Percentiles rank a stretch among this genome's conserved stretches.
Conservation (phyloP, 2,888 invertebrate species). For the Macrophya annulata region DNA sequence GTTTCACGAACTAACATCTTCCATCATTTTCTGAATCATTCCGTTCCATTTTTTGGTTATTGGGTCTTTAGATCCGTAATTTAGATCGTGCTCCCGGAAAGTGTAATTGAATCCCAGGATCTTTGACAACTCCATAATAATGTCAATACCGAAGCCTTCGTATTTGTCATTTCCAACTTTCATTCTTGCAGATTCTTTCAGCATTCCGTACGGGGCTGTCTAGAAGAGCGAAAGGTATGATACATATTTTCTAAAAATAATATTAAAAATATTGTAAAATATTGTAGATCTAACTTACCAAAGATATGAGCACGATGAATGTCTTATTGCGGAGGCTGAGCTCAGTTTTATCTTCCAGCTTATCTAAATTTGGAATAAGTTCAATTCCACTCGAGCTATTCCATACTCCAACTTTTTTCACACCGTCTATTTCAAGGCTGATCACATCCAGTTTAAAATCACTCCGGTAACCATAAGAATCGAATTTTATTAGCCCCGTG, state of each 20-base stretch:
- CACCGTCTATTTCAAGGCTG: constrained; percentile 84
- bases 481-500: constrained; percentile 89
- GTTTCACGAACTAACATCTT: constrained; percentile 81
- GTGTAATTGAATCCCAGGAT: constrained; percentile 92
- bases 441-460: constrained; percentile 87
- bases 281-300: constrained; percentile 81
- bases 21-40: constrained; percentile 88
- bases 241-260: not conserved
- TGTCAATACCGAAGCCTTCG: constrained; percentile 94
- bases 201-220: constrained; percentile 95
- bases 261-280: not conserved
- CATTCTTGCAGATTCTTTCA: constrained; percentile 85
- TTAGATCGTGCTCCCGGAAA: constrained; percentile 89
- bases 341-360: constrained; percentile 77
- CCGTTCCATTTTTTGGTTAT: constrained; percentile 87
- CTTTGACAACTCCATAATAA: constrained; percentile 90
- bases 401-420: constrained; percentile 87
- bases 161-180: constrained; percentile 91
- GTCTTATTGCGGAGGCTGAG: constrained; percentile 87
- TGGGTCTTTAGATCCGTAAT: constrained; percentile 86
- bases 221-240: constrained; percentile 72
- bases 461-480: constrained; percentile 88
- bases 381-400: constrained; percentile 83
- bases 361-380: constrained; percentile 75
- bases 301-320: constrained; percentile 87